Evolutionary conservation across 2,113 vertebrate genomes (phyloP).

Genomic region (Megaceryle torquata): DNA sequence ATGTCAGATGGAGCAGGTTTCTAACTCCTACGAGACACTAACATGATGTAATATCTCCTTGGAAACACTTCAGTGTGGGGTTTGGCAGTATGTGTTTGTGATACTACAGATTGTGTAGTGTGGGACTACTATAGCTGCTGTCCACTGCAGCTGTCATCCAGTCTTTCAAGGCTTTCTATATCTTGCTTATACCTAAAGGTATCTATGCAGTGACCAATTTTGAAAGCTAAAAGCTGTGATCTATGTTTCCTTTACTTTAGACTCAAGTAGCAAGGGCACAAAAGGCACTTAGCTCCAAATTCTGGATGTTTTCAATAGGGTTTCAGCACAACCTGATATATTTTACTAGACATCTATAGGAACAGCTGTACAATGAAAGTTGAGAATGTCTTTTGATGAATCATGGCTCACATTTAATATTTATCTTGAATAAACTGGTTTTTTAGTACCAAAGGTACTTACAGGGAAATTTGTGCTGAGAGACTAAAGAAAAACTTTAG

Average conservation of each 20-base stretch:
- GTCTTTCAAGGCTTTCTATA: background rate
- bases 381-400: background rate
- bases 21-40: background rate
- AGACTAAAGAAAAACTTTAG: background rate
- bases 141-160: background rate
- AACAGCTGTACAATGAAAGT: background rate
- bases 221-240: background rate
- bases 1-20: slow-evolving; percentile 40
- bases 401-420: background rate
- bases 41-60: slow-evolving; percentile 54
- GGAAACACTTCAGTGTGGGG: slow-evolving; percentile 40
- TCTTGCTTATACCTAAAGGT: background rate
- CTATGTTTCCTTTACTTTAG: background rate
- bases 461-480: background rate
- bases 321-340: background rate
- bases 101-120: background rate
- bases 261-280: background rate
- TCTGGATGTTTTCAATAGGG: background rate
- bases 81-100: background rate
- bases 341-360: background rate
- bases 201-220: rapidly evolving
- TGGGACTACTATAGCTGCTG: background rate
- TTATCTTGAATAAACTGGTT: background rate
- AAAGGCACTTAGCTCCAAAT: background rate
- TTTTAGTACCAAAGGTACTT: background rate